phyloP scores from a whole-genome alignment of 2,888 invertebrate species.

The Diadromus collaris region DNA sequence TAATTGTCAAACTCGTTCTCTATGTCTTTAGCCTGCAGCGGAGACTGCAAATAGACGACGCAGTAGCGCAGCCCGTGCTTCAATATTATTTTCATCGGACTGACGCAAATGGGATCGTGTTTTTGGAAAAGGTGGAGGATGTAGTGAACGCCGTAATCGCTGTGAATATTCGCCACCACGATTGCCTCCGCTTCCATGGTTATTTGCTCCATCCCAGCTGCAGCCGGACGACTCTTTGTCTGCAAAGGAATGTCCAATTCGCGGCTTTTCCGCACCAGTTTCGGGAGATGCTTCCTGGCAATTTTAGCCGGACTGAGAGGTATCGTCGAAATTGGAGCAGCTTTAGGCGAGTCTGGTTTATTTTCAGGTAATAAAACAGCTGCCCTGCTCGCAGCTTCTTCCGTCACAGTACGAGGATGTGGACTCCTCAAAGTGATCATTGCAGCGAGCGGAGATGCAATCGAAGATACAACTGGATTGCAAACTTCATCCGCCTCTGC shows the following conservation, averaged over 20 bases:
- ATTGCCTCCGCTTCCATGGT: slow-evolving; percentile 66
- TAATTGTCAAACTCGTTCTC: slow-evolving; percentile 68
- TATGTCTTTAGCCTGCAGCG: slow-evolving; percentile 61
- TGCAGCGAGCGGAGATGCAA: neutral
- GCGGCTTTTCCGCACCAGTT: neutral
- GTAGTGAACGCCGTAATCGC: slow-evolving; percentile 63
- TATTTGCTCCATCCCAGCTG: neutral
- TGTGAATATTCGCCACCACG: slow-evolving; percentile 73
- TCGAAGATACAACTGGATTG: neutral
- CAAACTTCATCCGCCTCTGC: neutral
- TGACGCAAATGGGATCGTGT: slow-evolving; percentile 69
- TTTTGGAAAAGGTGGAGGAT: slow-evolving; percentile 72
- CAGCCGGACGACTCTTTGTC: neutral
- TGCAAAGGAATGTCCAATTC: neutral
- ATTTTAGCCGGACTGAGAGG: neutral
- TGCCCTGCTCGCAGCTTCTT: neutral
- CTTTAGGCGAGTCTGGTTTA: neutral
- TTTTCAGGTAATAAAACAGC: neutral
- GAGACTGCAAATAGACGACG: slow-evolving; percentile 69
- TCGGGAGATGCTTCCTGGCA: neutral
- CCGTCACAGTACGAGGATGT: neutral
- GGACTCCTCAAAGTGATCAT: neutral
- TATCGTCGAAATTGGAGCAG: neutral
- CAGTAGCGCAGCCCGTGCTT: slow-evolving; percentile 68
- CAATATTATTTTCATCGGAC: slow-evolving; percentile 59